Conservation (phyloP, 2,113 vertebrate genomes). For the Mus spicilegus region DNA sequence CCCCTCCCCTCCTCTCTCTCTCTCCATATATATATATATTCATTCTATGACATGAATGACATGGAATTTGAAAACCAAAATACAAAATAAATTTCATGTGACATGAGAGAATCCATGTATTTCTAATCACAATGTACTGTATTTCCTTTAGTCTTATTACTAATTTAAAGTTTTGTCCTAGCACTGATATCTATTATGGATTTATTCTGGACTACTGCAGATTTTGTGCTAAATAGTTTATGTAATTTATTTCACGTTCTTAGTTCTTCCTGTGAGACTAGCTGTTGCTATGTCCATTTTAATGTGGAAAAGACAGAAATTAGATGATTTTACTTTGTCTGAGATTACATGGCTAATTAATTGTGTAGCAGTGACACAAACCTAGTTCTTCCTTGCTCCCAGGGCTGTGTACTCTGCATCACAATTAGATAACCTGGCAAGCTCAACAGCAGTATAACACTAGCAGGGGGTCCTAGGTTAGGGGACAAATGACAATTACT, state of each 20-base stretch:
- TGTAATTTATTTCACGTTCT: background rate
- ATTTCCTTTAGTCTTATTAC: background rate
- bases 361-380: background rate
- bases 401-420: background rate
- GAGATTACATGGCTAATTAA: background rate
- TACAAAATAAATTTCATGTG: constrained; percentile 23
- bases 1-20: no score
- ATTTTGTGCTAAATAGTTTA: constrained; percentile 5
- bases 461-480: background rate
- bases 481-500: background rate
- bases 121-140: background rate
- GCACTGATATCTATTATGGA: background rate
- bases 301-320: background rate
- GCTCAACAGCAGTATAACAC: background rate
- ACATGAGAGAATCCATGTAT: background rate
- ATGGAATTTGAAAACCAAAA: background rate
- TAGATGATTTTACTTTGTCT: background rate
- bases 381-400: background rate
- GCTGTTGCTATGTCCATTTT: background rate
- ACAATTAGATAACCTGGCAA: background rate
- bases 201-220: background rate
- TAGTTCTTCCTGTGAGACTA: background rate
- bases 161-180: background rate
- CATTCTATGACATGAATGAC: background rate
- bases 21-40: no score